Base-by-base conservation (phyloP, 2,797 vertebrate genomes). In the Kryptopterus vitreolus region DNA sequence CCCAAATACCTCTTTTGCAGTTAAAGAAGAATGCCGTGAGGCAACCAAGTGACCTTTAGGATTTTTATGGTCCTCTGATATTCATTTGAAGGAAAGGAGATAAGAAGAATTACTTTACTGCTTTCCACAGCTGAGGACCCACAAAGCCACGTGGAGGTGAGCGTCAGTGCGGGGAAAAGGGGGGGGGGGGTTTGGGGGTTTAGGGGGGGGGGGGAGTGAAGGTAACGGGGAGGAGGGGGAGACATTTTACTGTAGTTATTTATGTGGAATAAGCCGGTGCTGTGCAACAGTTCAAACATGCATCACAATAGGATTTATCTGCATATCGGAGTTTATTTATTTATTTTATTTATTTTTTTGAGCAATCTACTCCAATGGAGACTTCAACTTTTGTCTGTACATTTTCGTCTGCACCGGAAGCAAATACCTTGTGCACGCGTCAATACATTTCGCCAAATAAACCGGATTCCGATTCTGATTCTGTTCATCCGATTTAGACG, bases 61-160 rank as follows among this genome's bases (percentile, higher is more conserved):
- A 82, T 79, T 59, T 82, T 80, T 29, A 59, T 16, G 66, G 65
- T 85, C 86, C 80, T 86, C 55, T 81, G 87, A 82, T 66, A 85
- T 83, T 79, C 77, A 87, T 87, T 84, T 85, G 78, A 80, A 78
- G 76, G 59, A 68, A 52, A 52, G 66, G 53, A 80, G 75, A 87
- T 83, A 81, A 85, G 52, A 80, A 52, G 77, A 85, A 85, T 88
- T 87, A 79, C 84, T 61, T 81, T 61, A 2, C 77, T 58, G 76
- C 75, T 75, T 76, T 6, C 79, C 69, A 73, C 85, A 84, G 85
- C 82, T 86, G 82, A 69, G 84, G 31, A 57, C 80, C 76, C 52
- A 22, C 55, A 16, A 6, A 33, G 35, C 69, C 13, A 3, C 53
- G 50, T 61, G 61, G 61, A 80, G 73, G 75, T 81, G 55, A 33